Conservation (phyloP, 2,797 vertebrate genomes). For the Sebastes diaconus region DNA sequence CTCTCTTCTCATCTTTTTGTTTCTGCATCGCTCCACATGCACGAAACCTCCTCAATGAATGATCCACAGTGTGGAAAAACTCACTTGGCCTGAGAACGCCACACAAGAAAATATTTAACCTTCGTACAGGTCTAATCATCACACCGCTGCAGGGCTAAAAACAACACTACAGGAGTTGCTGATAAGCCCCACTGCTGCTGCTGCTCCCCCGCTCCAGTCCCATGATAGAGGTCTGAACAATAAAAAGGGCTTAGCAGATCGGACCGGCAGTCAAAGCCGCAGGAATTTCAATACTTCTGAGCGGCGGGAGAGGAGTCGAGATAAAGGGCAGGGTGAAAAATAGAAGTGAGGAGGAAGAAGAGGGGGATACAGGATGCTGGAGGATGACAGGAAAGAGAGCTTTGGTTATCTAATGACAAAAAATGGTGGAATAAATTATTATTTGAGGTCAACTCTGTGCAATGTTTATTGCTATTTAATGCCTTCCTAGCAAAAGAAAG, state of each 20-base stretch:
- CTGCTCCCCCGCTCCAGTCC: conserved; percentile 4
- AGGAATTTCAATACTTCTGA: conserved; percentile 76
- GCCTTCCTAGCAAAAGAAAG: conserved; percentile 50
- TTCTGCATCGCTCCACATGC: neutral
- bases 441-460: conserved; percentile 70
- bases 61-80: conserved; percentile 61
- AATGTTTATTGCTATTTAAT: conserved; percentile 76
- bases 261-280: conserved; percentile 22
- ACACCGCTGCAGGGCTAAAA: conserved; percentile 36
- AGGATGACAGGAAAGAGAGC: conserved; percentile 5
- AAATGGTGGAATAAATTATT: conserved; percentile 5
- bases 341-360: neutral
- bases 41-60: conserved; percentile 41
- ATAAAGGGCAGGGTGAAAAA: conserved; percentile 12
- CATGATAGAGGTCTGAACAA: conserved; percentile 28
- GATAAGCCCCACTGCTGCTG: conserved; percentile 39
- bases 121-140: conserved; percentile 65
- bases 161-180: conserved; percentile 40
- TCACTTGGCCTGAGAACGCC: conserved; percentile 24
- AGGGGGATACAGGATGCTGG: neutral
- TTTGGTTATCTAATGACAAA: conserved; percentile 23
- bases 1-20: neutral
- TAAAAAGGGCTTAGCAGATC: conserved; percentile 61
- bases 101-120: conserved; percentile 71
- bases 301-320: conserved; percentile 44